phyloP scores from a whole-genome alignment of 2,797 vertebrate species.

The Aldrovandia affinis region DNA sequence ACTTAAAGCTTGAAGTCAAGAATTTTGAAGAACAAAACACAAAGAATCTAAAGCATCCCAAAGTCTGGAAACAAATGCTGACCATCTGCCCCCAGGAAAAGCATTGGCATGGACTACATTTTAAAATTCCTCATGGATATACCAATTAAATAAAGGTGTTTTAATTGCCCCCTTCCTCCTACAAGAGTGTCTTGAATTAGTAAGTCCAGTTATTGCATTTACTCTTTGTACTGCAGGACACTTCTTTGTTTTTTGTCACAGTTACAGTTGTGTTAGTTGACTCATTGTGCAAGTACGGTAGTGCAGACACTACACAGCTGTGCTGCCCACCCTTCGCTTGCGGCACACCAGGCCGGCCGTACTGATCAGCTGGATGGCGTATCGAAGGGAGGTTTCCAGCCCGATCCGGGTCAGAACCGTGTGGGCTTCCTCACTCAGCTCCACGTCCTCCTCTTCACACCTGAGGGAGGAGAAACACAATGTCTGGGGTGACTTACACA shows the following conservation, averaged over 20 bases:
- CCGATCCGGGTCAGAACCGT: conserved; percentile 92
- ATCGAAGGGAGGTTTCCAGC: conserved; percentile 90
- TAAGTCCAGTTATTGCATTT: too few species aligned
- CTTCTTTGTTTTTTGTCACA: too few species aligned
- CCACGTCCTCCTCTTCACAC: conserved; percentile 95
- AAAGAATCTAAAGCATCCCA: not conserved
- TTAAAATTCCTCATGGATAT: too few species aligned
- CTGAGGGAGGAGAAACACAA: conserved; percentile 56
- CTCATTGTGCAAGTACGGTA: not conserved
- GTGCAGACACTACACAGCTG: not conserved
- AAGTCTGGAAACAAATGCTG: not conserved
- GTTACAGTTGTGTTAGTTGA: not conserved
- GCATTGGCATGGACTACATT: too few species aligned
- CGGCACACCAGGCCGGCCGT: conserved; percentile 90
- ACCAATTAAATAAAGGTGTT: too few species aligned
- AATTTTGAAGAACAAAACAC: not conserved
- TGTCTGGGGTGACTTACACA: not conserved
- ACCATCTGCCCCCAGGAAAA: too few species aligned
- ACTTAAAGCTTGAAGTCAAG: not conserved
- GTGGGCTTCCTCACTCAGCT: conserved; percentile 91
- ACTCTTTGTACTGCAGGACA: too few species aligned
- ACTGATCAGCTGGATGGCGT: conserved; percentile 94
- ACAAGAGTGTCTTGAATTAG: too few species aligned
- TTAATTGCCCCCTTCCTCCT: too few species aligned
- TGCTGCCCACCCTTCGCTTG: conserved; percentile 82